Base-by-base conservation (phyloP, 2,113 vertebrate species). In the Istiophorus platypterus region DNA sequence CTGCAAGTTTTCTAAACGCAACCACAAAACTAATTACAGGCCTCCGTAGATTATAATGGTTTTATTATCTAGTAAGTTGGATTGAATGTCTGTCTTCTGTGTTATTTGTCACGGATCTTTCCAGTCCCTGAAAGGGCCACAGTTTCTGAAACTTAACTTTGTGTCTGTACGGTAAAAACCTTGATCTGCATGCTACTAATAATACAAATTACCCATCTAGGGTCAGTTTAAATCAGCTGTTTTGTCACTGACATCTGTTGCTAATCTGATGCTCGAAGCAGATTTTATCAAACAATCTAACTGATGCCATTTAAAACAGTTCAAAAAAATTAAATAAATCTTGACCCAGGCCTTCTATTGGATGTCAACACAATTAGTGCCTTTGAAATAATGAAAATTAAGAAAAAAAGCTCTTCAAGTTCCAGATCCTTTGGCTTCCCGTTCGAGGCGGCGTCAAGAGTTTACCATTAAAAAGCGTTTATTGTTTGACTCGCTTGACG, bases 321-420 rank as follows among this genome's bases (percentile, higher is more conserved):
- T 56, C 47, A 3, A n/a, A 54, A 63, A 54, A 59, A 49, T n/a
- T n/a, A n/a, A n/a, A n/a, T n/a, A n/a, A 58, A 49, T 67, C 26
- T 1, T 15, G 42, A 71, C 41, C 62, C 69, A 27, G 11, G 20
- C 29, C 4, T 41, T 57, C 74, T 57, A 51, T 82, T 78, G 79
- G 88, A 88, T 76, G 89, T 88, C 57, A 5, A 78, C 85, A 74
- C 84, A 74, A 62, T 78, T 54, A 85, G 92, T 93, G 92, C 92
- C 92, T 93, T 91, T 57, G 22, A 42, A 34, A 62, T 72, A 66
- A n/a, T n/a, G n/a, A n/a, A n/a, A n/a, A n/a, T n/a, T n/a, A n/a
- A n/a, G n/a, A n/a, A n/a, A n/a, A n/a, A n/a, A n/a, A n/a, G n/a
- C n/a, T 24, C 70, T n/a, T 20, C 52, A 56, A 84, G 49, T 76